phyloP scores from a whole-genome alignment of 2,888 invertebrate species.

The Napeogenes inachia region DNA sequence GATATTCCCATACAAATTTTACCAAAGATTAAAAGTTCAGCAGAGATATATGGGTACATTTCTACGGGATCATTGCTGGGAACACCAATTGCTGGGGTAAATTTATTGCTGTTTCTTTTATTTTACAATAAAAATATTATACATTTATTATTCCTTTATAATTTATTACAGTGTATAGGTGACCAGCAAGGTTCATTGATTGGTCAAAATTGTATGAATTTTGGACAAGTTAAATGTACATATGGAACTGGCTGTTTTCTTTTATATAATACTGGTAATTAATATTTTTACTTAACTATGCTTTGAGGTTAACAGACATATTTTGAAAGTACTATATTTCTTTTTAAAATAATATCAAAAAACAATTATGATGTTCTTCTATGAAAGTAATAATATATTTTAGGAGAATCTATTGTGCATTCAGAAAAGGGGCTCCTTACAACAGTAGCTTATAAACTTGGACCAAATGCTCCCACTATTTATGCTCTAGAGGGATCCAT shows the following conservation, averaged over 20 bases:
- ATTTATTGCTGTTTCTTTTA: conserved; percentile 31
- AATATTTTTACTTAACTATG: background rate
- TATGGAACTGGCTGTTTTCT: conserved; percentile 98
- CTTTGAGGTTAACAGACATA: background rate
- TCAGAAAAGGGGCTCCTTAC: conserved; percentile 93
- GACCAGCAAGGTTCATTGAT: conserved; percentile 97
- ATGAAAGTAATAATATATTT: conserved; percentile 31
- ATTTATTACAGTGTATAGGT: conserved; percentile 84
- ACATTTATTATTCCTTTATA: background rate
- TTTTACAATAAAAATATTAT: background rate
- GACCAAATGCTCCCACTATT: conserved; percentile 82
- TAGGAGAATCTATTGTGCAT: conserved; percentile 84
- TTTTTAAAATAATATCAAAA: no score
- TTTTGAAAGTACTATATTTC: background rate
- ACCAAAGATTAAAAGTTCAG: conserved; percentile 92
- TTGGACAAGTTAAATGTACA: conserved; percentile 95
- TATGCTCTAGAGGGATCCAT: conserved; percentile 97
- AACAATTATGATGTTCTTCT: background rate
- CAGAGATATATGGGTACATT: conserved; percentile 93
- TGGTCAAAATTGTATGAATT: conserved; percentile 92
- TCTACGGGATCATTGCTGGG: conserved; percentile 84
- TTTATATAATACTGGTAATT: conserved; percentile 91
- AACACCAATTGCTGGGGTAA: conserved; percentile 92
- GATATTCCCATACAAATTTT: conserved; percentile 89
- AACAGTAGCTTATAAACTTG: conserved; percentile 94